These are phyloP conservation scores for Coremacera marginata DNA, from an alignment of 2,888 invertebrate species.

Conservation along the genomic window DNA sequence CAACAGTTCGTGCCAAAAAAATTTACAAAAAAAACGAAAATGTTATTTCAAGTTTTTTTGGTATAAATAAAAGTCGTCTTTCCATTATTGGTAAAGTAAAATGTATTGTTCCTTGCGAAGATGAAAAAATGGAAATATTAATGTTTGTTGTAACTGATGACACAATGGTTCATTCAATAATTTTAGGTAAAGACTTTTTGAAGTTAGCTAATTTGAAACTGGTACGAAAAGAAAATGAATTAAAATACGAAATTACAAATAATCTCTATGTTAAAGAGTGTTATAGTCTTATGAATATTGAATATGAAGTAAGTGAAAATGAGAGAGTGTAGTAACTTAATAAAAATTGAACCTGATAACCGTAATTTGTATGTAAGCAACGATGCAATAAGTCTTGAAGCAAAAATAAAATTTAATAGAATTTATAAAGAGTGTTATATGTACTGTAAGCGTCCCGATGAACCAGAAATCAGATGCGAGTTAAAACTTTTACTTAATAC, in stretches of 20 bases:
- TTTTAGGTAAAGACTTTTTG: slow-evolving; percentile 31
- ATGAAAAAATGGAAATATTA: not conserved
- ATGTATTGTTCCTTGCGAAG: too few species aligned
- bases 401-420: slow-evolving; percentile 1
- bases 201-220: slow-evolving; percentile 32
- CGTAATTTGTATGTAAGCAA: not conserved
- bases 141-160: slow-evolving; percentile 8
- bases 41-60: too few species aligned
- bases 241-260: slow-evolving; percentile 20
- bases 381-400: slow-evolving; percentile 16
- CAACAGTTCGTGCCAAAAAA: too few species aligned
- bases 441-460: slow-evolving; percentile 38
- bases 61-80: too few species aligned
- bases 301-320: too few species aligned
- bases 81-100: too few species aligned
- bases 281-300: too few species aligned
- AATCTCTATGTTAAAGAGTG: too few species aligned
- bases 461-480: slow-evolving; percentile 40
- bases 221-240: too few species aligned
- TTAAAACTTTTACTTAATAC: slow-evolving; percentile 39
- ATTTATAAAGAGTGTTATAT: slow-evolving; percentile 37
- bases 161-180: too few species aligned
- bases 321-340: too few species aligned
- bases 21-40: too few species aligned
- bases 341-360: slow-evolving; percentile 4